Evolutionary conservation across 2,888 invertebrate species (phyloP).

Genomic region (Geophilus truncorum): DNA sequence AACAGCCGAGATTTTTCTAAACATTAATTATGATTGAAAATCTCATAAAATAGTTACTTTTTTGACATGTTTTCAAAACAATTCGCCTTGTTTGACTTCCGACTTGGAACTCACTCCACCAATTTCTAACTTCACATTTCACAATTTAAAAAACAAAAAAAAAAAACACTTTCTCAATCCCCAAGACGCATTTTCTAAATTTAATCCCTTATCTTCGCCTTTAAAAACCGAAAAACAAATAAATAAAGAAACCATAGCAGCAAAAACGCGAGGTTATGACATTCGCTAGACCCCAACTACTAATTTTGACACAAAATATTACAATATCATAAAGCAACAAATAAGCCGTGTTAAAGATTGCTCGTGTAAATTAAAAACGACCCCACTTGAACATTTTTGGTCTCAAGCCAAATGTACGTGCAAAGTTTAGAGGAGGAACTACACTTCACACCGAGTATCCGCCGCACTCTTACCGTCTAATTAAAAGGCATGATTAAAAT

Average conservation of each 20-base stretch:
- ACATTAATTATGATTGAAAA: neutral
- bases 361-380: neutral
- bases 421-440: neutral
- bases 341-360: neutral
- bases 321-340: neutral
- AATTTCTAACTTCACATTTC: neutral
- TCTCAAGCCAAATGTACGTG: neutral
- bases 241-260: neutral
- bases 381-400: constrained; percentile 11
- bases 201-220: neutral
- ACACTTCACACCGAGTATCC: neutral
- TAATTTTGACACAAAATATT: neutral
- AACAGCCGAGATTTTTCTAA: neutral
- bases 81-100: neutral
- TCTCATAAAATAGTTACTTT: neutral
- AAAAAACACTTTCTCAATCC: too few species aligned
- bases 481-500: constrained; percentile 16
- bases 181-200: neutral
- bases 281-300: neutral
- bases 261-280: neutral
- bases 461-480: neutral
- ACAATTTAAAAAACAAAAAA: neutral
- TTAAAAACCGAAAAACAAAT: neutral
- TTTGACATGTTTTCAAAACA: constrained; percentile 6
- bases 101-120: neutral